Evolutionary conservation across 2,113 vertebrate species (phyloP).

Genomic region (Sakesphorus luctuosus): DNA sequence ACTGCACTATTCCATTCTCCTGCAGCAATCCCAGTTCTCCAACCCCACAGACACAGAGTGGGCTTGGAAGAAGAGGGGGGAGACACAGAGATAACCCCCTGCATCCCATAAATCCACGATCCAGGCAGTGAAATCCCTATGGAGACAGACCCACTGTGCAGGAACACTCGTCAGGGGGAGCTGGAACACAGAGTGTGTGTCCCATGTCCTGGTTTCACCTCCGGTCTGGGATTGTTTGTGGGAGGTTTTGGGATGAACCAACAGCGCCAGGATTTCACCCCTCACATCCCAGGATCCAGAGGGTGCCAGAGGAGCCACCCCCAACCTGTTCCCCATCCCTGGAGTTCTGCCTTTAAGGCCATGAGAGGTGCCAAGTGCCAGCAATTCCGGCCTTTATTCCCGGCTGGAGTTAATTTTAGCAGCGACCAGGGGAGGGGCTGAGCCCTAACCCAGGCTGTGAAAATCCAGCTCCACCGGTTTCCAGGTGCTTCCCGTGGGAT

Average conservation of each 20-base stretch:
- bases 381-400: not conserved
- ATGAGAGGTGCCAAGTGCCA: not conserved
- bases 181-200: not conserved
- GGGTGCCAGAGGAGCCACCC: not conserved
- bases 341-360: not conserved
- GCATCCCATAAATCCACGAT: rapidly evolving
- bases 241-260: not conserved
- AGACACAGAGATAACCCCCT: not conserved
- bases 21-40: not conserved
- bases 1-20: not conserved
- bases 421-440: not conserved
- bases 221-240: not conserved
- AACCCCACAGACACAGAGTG: rapidly evolving
- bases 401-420: not conserved
- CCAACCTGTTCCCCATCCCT: not conserved
- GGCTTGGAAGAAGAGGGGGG: not conserved
- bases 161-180: not conserved
- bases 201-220: not conserved
- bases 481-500: not conserved
- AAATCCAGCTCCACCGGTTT: not conserved
- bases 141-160: rapidly evolving
- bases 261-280: not conserved
- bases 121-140: not conserved
- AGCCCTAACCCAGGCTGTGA: not conserved
- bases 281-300: not conserved